Evolutionary conservation across 2,113 vertebrate species (phyloP).

Genomic region (Elachura formosa): DNA sequence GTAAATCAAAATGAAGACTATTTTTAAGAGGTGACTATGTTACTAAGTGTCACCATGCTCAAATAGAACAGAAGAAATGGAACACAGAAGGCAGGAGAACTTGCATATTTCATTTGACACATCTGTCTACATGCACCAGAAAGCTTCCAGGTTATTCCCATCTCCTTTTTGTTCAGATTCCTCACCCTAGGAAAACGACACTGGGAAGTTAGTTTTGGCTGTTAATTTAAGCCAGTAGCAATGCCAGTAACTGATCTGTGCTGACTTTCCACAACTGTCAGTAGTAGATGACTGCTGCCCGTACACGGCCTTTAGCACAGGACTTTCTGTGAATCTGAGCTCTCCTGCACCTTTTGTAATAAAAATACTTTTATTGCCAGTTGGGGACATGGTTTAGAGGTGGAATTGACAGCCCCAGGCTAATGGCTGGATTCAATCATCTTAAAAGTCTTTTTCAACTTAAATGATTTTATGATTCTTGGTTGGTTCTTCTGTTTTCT

Average conservation of each 20-base stretch:
- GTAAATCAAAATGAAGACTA: not conserved
- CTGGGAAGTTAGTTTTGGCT: not conserved
- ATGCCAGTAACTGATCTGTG: not conserved
- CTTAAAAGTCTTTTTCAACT: not conserved
- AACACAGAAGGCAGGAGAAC: not conserved
- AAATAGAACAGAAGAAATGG: not conserved
- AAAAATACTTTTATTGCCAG: not conserved
- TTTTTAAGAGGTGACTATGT: not conserved
- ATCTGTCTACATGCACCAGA: not conserved
- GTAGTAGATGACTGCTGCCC: not conserved
- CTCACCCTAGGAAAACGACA: not conserved
- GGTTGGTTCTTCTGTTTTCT: not conserved
- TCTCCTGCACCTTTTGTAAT: not conserved
- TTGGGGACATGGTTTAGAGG: not conserved
- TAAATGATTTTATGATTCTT: not conserved
- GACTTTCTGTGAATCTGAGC: not conserved
- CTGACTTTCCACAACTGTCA: not conserved
- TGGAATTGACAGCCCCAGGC: not conserved
- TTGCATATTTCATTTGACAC: not conserved
- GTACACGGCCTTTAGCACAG: rapidly evolving
- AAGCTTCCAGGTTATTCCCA: not conserved
- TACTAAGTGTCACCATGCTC: not conserved
- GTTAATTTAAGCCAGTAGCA: not conserved
- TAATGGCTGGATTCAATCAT: not conserved
- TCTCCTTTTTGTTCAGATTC: not conserved